Base-by-base conservation (phyloP, 2,797 vertebrate genomes). In the Falco columbarius region DNA sequence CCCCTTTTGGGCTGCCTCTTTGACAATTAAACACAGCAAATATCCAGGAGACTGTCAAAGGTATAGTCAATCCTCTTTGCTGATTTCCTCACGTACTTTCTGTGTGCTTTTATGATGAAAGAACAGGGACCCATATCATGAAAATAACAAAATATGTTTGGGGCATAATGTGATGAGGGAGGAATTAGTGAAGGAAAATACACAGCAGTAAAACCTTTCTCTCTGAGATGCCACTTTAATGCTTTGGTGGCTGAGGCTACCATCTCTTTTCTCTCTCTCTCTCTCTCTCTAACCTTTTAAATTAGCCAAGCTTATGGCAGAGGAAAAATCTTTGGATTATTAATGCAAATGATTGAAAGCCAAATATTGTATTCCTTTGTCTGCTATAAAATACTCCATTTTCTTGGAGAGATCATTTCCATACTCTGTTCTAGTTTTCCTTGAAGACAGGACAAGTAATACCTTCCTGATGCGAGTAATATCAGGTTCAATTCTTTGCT, bases 101-200 rank as follows among this genome's bases (percentile, higher is more conserved):
- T 51, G 22, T 12, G 19, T 52, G 46, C 4, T 77, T 92, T 61
- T 61, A 34, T 22, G 27, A 19, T 24, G 8, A 59, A 81, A 59
- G 27, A 18, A 5, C 22, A 44, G 22, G 23, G 29, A 73, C 5
- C 0, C 12, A 24, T 42, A 55, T 77, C 49, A 49, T 81, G 14
- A 46, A 77, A 87, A 40, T 34, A 61, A 36, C 2, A 3, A 19
- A 10, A 36, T 36, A 11, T 10, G 3, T 44, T 55, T 44, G 32
- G n/a, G 26, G 4, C 8, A 38, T 63, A 54, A 62, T 0, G 0
- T n/a, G 29, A 58, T 23, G 24, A 49, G 34, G 27, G 34, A 38
- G 51, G n/a, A 67, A 29, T 21, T 40, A 44, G 32, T 19, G 58
- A 54, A 67, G 30, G 14, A 68, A 81, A 62, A 81, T 14, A 44